These are phyloP conservation scores for Hermodice carunculata DNA, from an alignment of 2,888 invertebrate species.

Conservation along the genomic window DNA sequence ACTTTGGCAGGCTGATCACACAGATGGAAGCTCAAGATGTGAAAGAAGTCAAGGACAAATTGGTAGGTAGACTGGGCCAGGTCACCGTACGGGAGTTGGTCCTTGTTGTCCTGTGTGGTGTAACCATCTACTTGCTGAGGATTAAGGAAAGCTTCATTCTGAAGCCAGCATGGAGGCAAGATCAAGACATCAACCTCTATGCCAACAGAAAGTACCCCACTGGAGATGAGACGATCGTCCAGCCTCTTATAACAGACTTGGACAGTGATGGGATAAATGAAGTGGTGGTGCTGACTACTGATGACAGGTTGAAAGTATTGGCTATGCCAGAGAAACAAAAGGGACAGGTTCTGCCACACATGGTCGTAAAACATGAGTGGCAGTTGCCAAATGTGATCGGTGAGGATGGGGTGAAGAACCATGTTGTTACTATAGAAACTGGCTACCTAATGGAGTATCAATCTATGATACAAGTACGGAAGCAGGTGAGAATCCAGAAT, in stretches of 20 bases:
- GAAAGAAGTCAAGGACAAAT: no score
- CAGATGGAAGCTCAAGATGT: no score
- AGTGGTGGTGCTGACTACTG: constrained; percentile 58
- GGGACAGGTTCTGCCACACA: constrained; percentile 55
- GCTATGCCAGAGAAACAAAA: constrained; percentile 48
- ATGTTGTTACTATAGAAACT: constrained; percentile 58
- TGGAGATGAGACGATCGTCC: constrained; percentile 49
- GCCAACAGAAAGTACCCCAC: constrained; percentile 51
- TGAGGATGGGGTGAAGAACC: constrained; percentile 38
- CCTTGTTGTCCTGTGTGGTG: constrained; percentile 53
- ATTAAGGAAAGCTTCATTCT: constrained; percentile 57
- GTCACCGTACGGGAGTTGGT: no score
- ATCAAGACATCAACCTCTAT: constrained; percentile 52
- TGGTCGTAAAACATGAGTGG: constrained; percentile 53
- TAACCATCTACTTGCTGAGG: constrained; percentile 60
- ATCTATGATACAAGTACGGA: constrained; percentile 58
- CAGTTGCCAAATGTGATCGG: constrained; percentile 37
- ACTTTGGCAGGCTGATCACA: no score
- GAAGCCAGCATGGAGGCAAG: constrained; percentile 61
- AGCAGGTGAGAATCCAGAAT: constrained; percentile 54
- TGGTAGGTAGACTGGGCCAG: no score
- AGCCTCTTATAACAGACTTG: constrained; percentile 61
- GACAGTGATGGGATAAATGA: constrained; percentile 65
- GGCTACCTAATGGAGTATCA: constrained; percentile 40
- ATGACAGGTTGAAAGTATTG: constrained; percentile 55